Base-by-base conservation (phyloP, 2,113 vertebrate genomes). In the Illadopsis cleaveri region DNA sequence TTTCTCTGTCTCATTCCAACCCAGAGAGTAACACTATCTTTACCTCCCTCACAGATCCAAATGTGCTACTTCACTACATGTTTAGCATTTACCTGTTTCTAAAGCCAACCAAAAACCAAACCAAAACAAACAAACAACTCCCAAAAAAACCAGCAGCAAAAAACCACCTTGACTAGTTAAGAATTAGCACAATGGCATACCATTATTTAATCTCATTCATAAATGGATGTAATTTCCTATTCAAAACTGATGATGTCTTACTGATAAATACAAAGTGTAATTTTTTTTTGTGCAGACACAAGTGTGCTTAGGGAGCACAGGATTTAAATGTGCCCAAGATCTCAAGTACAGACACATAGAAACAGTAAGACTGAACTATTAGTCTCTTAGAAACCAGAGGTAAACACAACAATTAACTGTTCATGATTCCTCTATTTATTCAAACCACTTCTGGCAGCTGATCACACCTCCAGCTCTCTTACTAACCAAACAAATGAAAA, bases 361-460 rank as follows among this genome's bases (percentile, higher is more conserved):
- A 30, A 44, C 40, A 71, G 33, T 24, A 85, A 86, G 47, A 12
- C 38, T 65, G 38, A 75, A 69, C 40, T 71, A n/a, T 60, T 93
- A 65, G 91, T 94, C 71, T 93, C 97, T 93, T 95, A 90, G 94
- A 93, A 97, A 96, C 93, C 66, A 82, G 42, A 77, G 42, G 75
- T 73, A 97, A 95, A 96, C 96, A 97, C 47, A 94, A 64, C 93
- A 89, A 82, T 85, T 91, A 94, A 93, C 75, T 79, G 90, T 86
- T 93, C 86, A 72, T 15, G 42, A 88, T 73, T 93, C 71, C 64
- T 76, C 73, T 85, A 78, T 92, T 84, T 92, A 91, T 95, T 90
- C 90, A 92, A 56, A 90, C 78, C 31, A 72, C 21, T 89, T 94
- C 62, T 88, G 85, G 88, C 82, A 80, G 65, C 68, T 95, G 76